These are phyloP conservation scores for Todiramphus saurophagus DNA, from an alignment of 2,113 vertebrate genomes.

Conservation along the genomic window DNA sequence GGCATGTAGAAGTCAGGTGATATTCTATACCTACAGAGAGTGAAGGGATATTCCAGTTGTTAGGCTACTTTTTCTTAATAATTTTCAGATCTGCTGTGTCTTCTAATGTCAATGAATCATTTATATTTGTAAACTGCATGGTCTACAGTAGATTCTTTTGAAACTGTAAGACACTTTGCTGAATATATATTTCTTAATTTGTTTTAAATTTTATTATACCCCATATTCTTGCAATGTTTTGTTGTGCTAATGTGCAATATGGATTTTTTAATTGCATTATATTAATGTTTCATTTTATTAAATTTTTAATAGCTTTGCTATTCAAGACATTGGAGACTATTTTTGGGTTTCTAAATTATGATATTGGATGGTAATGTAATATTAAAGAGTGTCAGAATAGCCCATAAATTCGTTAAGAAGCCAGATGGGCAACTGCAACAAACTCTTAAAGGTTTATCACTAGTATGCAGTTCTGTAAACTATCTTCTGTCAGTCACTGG, in stretches of 20 bases:
- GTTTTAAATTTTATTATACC: neutral
- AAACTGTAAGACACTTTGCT: neutral
- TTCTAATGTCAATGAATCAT: neutral
- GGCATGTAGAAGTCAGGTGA: neutral
- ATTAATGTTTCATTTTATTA: conserved; percentile 3
- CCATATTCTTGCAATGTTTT: neutral
- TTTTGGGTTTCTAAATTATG: conserved; percentile 18
- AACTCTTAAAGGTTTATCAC: neutral
- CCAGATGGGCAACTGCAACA: neutral
- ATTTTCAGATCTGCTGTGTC: neutral
- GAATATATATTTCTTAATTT: neutral
- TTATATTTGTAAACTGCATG: neutral
- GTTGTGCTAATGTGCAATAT: neutral
- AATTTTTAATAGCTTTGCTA: neutral
- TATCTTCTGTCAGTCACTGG: neutral
- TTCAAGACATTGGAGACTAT: neutral
- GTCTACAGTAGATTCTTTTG: neutral
- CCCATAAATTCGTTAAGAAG: conserved; percentile 37
- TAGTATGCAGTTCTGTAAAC: neutral
- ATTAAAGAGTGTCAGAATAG: conserved; percentile 13
- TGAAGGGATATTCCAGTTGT: neutral
- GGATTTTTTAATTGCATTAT: conserved; percentile 8
- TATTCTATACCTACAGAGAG: neutral
- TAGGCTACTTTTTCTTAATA: neutral
- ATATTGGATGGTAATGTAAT: conserved; percentile 41